These are phyloP conservation scores for Iguana delicatissima DNA, from an alignment of 2,797 vertebrate species.

Conservation along the genomic window DNA sequence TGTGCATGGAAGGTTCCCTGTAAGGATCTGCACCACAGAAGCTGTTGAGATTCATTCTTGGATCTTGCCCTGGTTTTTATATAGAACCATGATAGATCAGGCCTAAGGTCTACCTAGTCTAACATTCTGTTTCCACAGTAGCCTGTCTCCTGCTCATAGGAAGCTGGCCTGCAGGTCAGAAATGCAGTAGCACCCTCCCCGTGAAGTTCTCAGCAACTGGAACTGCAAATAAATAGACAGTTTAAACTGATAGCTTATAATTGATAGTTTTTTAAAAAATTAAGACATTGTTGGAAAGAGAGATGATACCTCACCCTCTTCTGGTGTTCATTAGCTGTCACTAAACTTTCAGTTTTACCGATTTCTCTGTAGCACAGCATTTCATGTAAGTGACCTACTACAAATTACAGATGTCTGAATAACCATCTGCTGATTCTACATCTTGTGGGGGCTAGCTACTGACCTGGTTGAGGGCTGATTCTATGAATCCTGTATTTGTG, in stretches of 20 bases:
- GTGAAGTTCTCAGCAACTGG: not conserved
- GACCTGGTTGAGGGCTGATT: not conserved
- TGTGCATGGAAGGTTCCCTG: too few species aligned
- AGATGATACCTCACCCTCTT: not conserved
- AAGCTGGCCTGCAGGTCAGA: not conserved
- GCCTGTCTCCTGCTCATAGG: not conserved
- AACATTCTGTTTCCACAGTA: not conserved
- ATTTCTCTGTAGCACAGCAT: not conserved
- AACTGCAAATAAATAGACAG: not conserved
- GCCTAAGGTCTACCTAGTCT: not conserved
- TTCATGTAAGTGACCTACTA: not conserved
- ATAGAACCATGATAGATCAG: not conserved
- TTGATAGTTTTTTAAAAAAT: not conserved
- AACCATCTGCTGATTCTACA: slow-evolving; percentile 50
- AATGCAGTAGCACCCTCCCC: not conserved
- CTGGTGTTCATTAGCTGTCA: slow-evolving; percentile 3
- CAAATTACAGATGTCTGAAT: slow-evolving; percentile 51
- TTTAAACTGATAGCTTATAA: too few species aligned
- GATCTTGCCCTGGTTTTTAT: not conserved
- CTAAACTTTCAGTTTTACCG: not conserved
- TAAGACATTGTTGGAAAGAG: not conserved
- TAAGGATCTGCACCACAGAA: not conserved
- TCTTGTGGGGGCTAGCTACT: slow-evolving; percentile 17
- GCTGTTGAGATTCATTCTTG: not conserved
- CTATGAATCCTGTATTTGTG: not conserved